These are phyloP conservation scores for Chaetodon trifascialis DNA, from an alignment of 2,113 vertebrate genomes.

Conservation along the genomic window DNA sequence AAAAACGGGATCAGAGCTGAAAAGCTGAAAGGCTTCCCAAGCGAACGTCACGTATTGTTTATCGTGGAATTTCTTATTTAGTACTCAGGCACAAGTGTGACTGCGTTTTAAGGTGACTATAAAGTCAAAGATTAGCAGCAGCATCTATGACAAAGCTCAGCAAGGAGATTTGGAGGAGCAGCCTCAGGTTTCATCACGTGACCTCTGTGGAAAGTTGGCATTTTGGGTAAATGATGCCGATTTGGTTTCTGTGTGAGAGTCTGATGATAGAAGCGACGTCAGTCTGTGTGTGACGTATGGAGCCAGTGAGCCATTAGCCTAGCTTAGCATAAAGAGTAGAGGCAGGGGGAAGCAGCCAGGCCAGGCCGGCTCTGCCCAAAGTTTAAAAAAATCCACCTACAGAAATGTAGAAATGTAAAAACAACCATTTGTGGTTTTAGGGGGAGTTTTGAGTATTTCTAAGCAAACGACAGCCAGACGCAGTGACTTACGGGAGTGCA, in stretches of 20 bases:
- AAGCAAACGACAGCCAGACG: not conserved
- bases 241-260: not conserved
- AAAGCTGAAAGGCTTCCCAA: not conserved
- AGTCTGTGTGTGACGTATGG: not conserved
- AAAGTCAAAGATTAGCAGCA: not conserved
- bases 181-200: not conserved
- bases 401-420: slow-evolving; percentile 4
- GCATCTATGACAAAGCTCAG: not conserved
- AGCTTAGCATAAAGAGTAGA: not conserved
- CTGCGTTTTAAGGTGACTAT: not conserved
- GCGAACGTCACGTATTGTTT: not conserved
- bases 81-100: not conserved
- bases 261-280: not conserved
- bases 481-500: not conserved
- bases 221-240: not conserved
- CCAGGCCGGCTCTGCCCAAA: not conserved
- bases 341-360: not conserved
- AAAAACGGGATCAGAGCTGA: not conserved
- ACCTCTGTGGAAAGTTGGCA: not conserved
- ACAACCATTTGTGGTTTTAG: not conserved
- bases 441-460: not conserved
- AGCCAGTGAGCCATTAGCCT: not conserved
- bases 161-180: not conserved
- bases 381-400: slow-evolving; percentile 11
- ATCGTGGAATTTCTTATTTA: not conserved